Evolutionary conservation across 2,797 vertebrate species (phyloP).

Genomic region (Kryptopterus vitreolus): DNA sequence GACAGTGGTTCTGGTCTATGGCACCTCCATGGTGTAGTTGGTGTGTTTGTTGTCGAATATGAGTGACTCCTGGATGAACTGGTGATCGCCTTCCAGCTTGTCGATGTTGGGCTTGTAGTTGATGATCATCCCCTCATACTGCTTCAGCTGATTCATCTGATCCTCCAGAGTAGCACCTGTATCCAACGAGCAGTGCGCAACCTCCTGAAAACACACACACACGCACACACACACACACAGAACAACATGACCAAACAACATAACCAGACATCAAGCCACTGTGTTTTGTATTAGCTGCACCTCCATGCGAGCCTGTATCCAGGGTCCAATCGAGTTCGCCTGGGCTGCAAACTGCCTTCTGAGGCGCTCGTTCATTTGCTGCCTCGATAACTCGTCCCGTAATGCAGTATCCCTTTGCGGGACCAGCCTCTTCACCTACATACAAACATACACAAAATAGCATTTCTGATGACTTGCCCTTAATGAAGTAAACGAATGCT

Average conservation of each 20-base stretch:
- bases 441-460: conserved; percentile 19
- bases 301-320: conserved; percentile 89
- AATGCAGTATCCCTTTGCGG: conserved; percentile 79
- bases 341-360: conserved; percentile 83
- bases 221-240: background rate
- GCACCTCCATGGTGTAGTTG: conserved; percentile 87
- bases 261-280: background rate
- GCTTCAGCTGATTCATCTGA: conserved; percentile 86
- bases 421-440: conserved; percentile 82
- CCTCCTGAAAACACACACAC: conserved; percentile 69
- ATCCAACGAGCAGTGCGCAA: conserved; percentile 77
- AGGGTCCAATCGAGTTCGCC: conserved; percentile 83
- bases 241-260: background rate
- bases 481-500: background rate
- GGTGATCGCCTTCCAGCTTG: conserved; percentile 86
- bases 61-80: conserved; percentile 85
- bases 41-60: conserved; percentile 89
- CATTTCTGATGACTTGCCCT: background rate
- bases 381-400: conserved; percentile 82
- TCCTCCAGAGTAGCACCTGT: conserved; percentile 81
- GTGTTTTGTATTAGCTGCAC: conserved; percentile 54
- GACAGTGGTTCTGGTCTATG: background rate
- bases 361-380: conserved; percentile 78
- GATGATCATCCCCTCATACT: conserved; percentile 82
- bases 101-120: conserved; percentile 86